phyloP scores from a whole-genome alignment of 2,113 vertebrate species.

The Varanus komodoensis region DNA sequence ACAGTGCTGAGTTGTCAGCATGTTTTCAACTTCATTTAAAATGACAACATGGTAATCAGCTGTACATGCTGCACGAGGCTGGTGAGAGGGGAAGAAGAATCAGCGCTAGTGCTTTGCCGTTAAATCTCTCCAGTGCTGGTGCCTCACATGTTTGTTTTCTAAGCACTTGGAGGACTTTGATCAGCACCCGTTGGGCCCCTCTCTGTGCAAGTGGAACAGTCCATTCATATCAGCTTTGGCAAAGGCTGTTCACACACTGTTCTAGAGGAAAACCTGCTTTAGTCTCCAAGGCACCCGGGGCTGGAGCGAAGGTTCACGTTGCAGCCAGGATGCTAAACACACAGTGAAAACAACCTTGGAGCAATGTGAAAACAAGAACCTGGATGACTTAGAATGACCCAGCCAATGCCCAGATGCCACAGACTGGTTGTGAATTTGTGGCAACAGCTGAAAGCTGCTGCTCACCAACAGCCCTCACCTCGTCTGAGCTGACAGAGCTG shows the following conservation, averaged over 20 bases:
- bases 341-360: too few species aligned
- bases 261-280: neutral
- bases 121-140: constrained; percentile 51
- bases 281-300: too few species aligned
- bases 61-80: constrained; percentile 46
- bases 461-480: too few species aligned
- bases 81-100: constrained; percentile 31
- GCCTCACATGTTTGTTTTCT: constrained; percentile 30
- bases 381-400: too few species aligned
- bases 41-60: constrained; percentile 71
- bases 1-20: constrained; percentile 65
- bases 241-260: neutral
- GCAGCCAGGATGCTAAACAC: too few species aligned
- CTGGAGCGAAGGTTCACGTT: too few species aligned
- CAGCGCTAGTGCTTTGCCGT: constrained; percentile 48
- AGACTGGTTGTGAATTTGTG: too few species aligned
- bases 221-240: neutral
- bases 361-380: too few species aligned
- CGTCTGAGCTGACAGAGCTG: too few species aligned
- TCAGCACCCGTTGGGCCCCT: neutral
- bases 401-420: too few species aligned
- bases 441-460: too few species aligned
- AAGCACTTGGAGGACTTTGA: constrained; percentile 41
- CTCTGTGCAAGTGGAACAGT: constrained; percentile 2
- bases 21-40: constrained; percentile 75